Evolutionary conservation across 2,113 vertebrate genomes (phyloP).

Genomic region (Anseranas semipalmata): DNA sequence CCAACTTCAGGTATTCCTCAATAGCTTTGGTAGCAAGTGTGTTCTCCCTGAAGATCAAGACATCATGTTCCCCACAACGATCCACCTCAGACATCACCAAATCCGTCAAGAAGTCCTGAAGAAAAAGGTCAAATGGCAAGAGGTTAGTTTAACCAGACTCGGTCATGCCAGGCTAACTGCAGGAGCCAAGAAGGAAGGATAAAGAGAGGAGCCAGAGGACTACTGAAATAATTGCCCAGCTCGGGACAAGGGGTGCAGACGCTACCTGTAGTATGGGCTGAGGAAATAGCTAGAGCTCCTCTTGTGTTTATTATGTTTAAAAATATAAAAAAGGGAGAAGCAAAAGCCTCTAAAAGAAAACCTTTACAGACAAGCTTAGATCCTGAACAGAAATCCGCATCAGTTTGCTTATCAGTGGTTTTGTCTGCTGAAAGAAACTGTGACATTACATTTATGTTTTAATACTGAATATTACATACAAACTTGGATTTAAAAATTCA

Average conservation of each 20-base stretch:
- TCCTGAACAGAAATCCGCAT: neutral
- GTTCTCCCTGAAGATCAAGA: conserved; percentile 97
- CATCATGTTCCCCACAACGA: conserved; percentile 93
- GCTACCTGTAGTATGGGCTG: neutral
- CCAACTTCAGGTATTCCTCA: conserved; percentile 95
- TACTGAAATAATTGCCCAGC: neutral
- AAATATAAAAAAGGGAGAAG: neutral
- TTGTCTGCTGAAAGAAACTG: neutral
- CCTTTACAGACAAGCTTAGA: neutral
- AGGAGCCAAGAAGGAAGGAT: neutral
- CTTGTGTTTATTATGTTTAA: neutral
- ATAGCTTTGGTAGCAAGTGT: conserved; percentile 96
- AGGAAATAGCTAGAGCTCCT: neutral
- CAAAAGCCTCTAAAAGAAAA: neutral
- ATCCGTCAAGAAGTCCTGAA: conserved; percentile 94
- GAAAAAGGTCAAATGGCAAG: conserved; percentile 42
- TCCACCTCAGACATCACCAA: conserved; percentile 97
- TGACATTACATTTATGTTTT: neutral
- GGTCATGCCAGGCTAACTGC: neutral
- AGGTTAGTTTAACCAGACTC: conserved; percentile 1
- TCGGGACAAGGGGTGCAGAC: neutral
- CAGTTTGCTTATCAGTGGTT: neutral
- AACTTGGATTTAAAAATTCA: neutral
- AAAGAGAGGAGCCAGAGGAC: neutral
- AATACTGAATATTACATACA: neutral